These are phyloP conservation scores for Carduelis carduelis DNA, from an alignment of 2,797 vertebrate species.

Conservation along the genomic window DNA sequence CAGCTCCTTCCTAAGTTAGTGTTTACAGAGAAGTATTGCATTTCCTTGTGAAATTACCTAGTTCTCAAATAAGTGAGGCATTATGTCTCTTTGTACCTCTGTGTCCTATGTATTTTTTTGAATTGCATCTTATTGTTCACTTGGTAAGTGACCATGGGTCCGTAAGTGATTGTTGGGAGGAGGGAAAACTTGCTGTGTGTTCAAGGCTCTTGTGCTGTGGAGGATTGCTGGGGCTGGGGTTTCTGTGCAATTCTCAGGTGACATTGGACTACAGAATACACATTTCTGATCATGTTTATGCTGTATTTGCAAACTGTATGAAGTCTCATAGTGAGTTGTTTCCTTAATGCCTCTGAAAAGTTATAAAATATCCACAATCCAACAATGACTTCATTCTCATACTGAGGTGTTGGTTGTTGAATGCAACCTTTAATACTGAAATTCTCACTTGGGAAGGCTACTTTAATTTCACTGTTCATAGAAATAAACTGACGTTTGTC, in stretches of 20 bases:
- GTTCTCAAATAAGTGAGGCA: neutral
- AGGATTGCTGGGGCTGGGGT: neutral
- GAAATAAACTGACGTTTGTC: constrained; percentile 67
- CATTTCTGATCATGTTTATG: neutral
- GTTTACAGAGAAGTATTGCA: neutral
- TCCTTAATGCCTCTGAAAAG: constrained; percentile 53
- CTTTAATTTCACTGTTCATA: constrained; percentile 59
- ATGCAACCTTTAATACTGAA: constrained; percentile 66
- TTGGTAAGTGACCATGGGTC: neutral
- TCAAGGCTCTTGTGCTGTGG: neutral
- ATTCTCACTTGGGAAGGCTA: constrained; percentile 60
- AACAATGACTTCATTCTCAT: constrained; percentile 68
- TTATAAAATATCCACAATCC: constrained; percentile 55
- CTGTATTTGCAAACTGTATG: neutral
- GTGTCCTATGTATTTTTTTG: neutral
- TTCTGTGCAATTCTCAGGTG: neutral
- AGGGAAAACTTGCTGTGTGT: neutral
- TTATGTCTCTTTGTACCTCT: neutral
- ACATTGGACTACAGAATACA: neutral
- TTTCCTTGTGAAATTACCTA: neutral
- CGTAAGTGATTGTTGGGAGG: neutral
- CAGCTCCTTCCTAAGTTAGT: neutral
- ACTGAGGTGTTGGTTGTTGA: constrained; percentile 70
- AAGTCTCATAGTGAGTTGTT: constrained; percentile 55
- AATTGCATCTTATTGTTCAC: neutral